A percentile compares a stretch with the other conserved stretches of the same genome.
Conservation (phyloP, 92 coral and sea anemone genomes). For the Heliopora coerulea region DNA sequence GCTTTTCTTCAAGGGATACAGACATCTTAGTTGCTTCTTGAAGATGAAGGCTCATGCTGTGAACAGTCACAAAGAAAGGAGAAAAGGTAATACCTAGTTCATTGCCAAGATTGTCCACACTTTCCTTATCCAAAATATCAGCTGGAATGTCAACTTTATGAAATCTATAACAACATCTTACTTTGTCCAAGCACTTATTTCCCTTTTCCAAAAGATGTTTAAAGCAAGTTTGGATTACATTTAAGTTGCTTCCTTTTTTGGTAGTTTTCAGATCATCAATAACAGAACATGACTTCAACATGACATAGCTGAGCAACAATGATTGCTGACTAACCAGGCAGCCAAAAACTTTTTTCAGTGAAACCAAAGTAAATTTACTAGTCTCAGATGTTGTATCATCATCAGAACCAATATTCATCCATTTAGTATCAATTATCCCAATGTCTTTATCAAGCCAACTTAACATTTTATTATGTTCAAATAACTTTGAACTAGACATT, state of each 20-base stretch:
- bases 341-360: conserved; percentile 2
- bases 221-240: background rate
- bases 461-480: background rate
- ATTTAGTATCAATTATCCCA: background rate
- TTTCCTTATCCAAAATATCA: background rate
- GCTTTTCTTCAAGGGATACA: conserved; percentile 46
- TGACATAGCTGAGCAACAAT: conserved; percentile 1
- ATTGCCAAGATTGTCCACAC: background rate
- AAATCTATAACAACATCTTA: conserved; percentile 18
- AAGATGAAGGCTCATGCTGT: conserved; percentile 79
- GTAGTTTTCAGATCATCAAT: background rate
- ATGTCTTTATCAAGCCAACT: conserved; percentile 25
- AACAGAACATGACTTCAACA: background rate
- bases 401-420: background rate
- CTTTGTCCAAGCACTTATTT: background rate
- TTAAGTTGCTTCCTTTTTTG: background rate
- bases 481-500: background rate
- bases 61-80: conserved; percentile 60
- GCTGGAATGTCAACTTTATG: conserved; percentile 27
- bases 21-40: conserved; percentile 66
- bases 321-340: conserved; percentile 16
- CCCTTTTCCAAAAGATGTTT: background rate
- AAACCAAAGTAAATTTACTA: conserved; percentile 5
- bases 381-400: background rate
- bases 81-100: background rate